Evolutionary conservation across 2,797 vertebrate genomes (phyloP).

Genomic region (Capromys pilorides): DNA sequence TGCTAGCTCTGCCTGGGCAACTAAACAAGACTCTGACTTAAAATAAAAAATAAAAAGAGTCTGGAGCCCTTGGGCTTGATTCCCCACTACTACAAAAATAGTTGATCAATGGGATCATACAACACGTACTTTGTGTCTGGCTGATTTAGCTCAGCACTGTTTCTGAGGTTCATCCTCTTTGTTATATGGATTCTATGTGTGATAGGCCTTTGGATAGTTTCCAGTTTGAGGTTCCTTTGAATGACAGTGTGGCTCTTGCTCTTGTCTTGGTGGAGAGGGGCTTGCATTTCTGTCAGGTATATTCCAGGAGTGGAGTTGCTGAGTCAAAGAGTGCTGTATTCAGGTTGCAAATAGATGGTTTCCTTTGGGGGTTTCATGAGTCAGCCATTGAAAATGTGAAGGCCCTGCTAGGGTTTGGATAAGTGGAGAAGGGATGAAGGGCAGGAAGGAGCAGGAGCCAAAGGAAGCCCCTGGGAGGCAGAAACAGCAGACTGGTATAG

Average conservation of each 20-base stretch:
- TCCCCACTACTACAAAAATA: neutral
- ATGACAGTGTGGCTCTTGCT: neutral
- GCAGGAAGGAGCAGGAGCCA: neutral
- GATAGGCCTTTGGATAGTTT: neutral
- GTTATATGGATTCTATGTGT: neutral
- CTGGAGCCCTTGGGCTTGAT: neutral
- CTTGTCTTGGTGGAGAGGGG: neutral
- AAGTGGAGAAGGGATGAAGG: neutral
- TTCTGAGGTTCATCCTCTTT: neutral
- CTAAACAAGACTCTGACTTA: neutral
- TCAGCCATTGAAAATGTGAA: neutral
- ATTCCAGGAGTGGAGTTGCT: neutral
- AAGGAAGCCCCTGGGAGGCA: neutral
- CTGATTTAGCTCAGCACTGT: neutral
- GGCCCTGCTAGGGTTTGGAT: neutral
- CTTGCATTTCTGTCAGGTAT: neutral
- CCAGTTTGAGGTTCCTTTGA: neutral
- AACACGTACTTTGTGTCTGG: neutral
- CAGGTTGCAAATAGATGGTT: neutral
- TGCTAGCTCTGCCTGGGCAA: neutral
- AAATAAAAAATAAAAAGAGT: neutral
- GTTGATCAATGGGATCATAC: rapidly evolving
- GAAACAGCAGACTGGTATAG: neutral
- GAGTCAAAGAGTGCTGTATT: neutral
- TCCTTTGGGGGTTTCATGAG: neutral